Evolutionary conservation across 2,888 invertebrate genomes (phyloP).

Genomic region (Terebella lapidaria): DNA sequence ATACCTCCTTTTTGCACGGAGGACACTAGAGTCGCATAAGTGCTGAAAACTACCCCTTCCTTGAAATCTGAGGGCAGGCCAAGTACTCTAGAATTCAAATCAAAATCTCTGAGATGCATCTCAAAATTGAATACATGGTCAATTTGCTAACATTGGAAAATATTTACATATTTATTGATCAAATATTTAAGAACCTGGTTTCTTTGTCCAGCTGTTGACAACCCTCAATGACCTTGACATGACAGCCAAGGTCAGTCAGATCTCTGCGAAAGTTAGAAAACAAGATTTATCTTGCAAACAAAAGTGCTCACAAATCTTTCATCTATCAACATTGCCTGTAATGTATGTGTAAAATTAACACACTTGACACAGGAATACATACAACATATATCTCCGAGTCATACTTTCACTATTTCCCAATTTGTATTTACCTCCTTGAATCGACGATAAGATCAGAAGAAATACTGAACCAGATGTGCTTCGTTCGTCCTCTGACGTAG

Average conservation of each 20-base stretch:
- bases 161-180: too few relatives aligned
- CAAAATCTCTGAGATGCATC: too few relatives aligned
- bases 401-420: too few relatives aligned
- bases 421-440: slow-evolving; percentile 45
- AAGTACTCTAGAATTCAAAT: slow-evolving; percentile 32
- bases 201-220: slow-evolving; percentile 49
- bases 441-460: slow-evolving; percentile 48
- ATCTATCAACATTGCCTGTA: too few relatives aligned
- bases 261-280: slow-evolving; percentile 31
- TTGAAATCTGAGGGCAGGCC: slow-evolving; percentile 46
- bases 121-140: not conserved
- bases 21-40: slow-evolving; percentile 49
- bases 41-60: slow-evolving; percentile 50
- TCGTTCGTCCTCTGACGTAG: slow-evolving; percentile 42
- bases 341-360: too few relatives aligned
- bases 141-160: too few relatives aligned
- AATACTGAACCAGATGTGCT: slow-evolving; percentile 50
- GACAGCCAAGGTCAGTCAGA: slow-evolving; percentile 45
- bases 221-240: slow-evolving; percentile 47
- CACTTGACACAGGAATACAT: too few relatives aligned
- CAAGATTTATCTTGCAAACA: not conserved
- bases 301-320: too few relatives aligned
- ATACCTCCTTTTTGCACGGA: slow-evolving; percentile 32
- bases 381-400: too few relatives aligned
- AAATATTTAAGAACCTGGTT: too few relatives aligned